Percentiles rank a stretch among this genome's conserved stretches.
These are phyloP conservation scores for Momotus momota DNA, from an alignment of 2,797 vertebrate genomes.

Conservation along the genomic window DNA sequence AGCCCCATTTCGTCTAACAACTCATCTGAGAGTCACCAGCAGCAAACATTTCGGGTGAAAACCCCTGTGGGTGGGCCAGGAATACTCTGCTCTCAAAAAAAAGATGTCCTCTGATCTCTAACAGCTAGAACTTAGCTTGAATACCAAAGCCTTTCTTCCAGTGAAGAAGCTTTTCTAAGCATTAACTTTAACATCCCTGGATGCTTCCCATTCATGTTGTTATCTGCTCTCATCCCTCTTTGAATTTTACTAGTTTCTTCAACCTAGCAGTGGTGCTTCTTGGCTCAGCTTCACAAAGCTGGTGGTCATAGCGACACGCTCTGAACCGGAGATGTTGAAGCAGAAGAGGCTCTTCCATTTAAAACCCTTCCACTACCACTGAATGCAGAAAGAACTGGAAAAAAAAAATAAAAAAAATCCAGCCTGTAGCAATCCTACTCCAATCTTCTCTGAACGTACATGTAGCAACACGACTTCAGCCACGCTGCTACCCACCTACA, in stretches of 20 bases:
- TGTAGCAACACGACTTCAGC: neutral
- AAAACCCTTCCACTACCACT: neutral
- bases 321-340: neutral
- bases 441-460: neutral
- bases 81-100: neutral
- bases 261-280: neutral
- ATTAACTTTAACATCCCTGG: neutral
- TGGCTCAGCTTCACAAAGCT: neutral
- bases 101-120: neutral
- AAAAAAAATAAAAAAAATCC: neutral
- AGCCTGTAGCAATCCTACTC: neutral
- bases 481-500: neutral
- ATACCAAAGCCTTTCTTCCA: neutral
- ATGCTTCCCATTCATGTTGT: neutral
- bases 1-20: neutral
- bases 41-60: neutral
- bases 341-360: neutral
- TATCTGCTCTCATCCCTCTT: neutral
- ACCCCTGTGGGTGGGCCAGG: accelerated
- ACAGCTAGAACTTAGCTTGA: neutral
- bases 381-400: neutral
- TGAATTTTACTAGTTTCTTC: neutral
- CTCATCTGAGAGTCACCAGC: neutral
- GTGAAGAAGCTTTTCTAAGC: neutral
- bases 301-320: neutral